Percentiles rank a stretch among this genome's conserved stretches.
phyloP scores from a whole-genome alignment of 2,797 vertebrate species.

The Hippocampus kuda region DNA sequence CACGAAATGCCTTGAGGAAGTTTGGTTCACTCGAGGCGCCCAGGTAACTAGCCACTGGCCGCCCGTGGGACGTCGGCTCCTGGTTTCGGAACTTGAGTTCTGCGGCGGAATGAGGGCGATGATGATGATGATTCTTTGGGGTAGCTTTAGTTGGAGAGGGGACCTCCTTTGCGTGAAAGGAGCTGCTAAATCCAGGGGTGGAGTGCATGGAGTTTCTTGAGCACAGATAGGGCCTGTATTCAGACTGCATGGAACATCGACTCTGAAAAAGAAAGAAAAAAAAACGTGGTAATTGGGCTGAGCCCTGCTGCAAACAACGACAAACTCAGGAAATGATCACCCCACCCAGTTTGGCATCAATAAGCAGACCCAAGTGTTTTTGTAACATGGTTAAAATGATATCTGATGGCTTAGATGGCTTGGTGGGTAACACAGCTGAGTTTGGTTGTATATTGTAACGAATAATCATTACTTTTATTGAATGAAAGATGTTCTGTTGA shows the following conservation, averaged over 20 bases:
- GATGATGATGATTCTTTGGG: constrained; percentile 13
- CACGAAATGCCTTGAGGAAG: constrained; percentile 59
- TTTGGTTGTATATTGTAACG: too few relatives aligned
- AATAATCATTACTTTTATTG: too few relatives aligned
- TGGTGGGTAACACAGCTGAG: too few relatives aligned
- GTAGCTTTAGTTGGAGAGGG: constrained; percentile 48
- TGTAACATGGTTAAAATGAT: too few relatives aligned
- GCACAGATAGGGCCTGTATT: constrained; percentile 43
- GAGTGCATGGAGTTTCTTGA: constrained; percentile 50
- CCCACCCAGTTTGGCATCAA: too few relatives aligned
- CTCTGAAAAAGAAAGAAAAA: constrained; percentile 43
- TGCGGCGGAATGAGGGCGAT: constrained; percentile 27
- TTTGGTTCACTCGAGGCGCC: constrained; percentile 31
- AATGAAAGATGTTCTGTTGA: too few relatives aligned
- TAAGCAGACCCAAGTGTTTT: too few relatives aligned
- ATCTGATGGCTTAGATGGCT: too few relatives aligned
- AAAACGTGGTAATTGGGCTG: not conserved
- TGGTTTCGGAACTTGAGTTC: constrained; percentile 37
- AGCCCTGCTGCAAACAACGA: not conserved
- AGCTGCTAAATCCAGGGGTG: constrained; percentile 55
- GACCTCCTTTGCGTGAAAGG: constrained; percentile 59
- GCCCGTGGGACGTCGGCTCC: constrained; percentile 31
- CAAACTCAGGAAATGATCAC: not conserved
- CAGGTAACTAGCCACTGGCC: constrained; percentile 22
- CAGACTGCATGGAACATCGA: constrained; percentile 48